Base-by-base conservation (phyloP, 2,113 vertebrate species). In the Chlorodrepanis virens region DNA sequence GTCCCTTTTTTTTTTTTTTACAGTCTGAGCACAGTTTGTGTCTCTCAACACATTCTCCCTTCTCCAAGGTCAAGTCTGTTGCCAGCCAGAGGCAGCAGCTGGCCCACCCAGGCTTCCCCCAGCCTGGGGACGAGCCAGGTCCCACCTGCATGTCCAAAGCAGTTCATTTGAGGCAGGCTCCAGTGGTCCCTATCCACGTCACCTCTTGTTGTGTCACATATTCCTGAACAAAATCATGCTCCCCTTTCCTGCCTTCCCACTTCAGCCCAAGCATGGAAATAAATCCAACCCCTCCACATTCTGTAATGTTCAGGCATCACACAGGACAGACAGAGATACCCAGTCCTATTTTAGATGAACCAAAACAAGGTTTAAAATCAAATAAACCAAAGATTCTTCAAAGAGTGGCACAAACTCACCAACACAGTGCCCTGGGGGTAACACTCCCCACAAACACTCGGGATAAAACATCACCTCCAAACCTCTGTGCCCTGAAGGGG, bases 21-120 rank as follows among this genome's bases (percentile, higher is more conserved):
- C 28, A 76, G 44, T 3, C 45, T 42, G 79, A 94, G 90, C 71
- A 90, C n/a, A 35, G 50, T 67, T 61, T 63, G 61, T 47, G 89
- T 71, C 49, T 35, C 23, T 25, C 24, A 61, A 39, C 35, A 56
- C 12, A 5, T 47, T 28, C 20, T 82, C 49, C 70, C 72, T 50
- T 61, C 67, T 27, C 79, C 95, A 95, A 93, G 87, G 93, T 88
- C 84, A 77, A 83, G 59, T 7, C 50, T 69, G 59, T 28, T 21
- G 33, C 9, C 50, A 90, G 70, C 24, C 89, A 40, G 7, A 44
- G 59, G 67, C 59, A 83, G 81, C 87, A 64, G 47, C 52, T 56
- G 69, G 83, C 57, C 70, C 70, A 79, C 33, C 33, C 35, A 22
- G 28, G 49, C 40, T 60, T 27, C 11, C 27, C 53, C 31, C 14